phyloP scores from a whole-genome alignment of 2,888 invertebrate species.

The Drosophila mimica region DNA sequence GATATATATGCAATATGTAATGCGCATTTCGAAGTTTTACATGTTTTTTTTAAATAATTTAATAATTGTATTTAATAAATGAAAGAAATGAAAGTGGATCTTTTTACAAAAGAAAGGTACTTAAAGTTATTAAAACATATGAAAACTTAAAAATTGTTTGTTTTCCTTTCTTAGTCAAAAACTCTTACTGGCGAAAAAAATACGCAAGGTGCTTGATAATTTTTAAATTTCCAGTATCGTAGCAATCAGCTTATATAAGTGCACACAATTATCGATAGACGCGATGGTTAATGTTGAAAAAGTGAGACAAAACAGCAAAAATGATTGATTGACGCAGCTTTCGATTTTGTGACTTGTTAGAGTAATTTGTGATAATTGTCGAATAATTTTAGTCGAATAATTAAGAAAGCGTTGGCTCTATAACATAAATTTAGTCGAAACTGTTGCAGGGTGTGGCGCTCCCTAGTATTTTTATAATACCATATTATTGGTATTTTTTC shows the following conservation, averaged over 20 bases:
- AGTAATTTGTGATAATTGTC: background rate
- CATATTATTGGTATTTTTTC: constrained; percentile 32
- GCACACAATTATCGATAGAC: background rate
- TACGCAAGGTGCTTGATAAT: background rate
- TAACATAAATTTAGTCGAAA: background rate
- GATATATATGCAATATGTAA: constrained; percentile 53
- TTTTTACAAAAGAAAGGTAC: constrained; percentile 70
- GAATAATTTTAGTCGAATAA: background rate
- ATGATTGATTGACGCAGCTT: background rate
- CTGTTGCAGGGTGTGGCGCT: constrained; percentile 1
- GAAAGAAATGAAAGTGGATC: constrained; percentile 58
- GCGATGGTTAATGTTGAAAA: background rate
- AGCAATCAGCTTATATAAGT: constrained; percentile 24
- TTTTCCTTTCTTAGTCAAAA: background rate
- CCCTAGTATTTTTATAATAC: background rate
- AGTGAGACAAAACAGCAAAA: background rate
- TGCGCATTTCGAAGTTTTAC: constrained; percentile 80
- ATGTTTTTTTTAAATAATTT: constrained; percentile 74
- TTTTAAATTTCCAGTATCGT: constrained; percentile 5
- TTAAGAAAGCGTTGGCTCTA: background rate
- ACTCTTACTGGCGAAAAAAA: background rate
- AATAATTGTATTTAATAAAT: constrained; percentile 70
- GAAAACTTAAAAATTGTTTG: constrained; percentile 22
- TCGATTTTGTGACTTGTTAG: background rate
- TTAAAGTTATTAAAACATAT: constrained; percentile 71